Base-by-base conservation (phyloP, 2,797 vertebrate genomes). In the Coregonus sp. region DNA sequence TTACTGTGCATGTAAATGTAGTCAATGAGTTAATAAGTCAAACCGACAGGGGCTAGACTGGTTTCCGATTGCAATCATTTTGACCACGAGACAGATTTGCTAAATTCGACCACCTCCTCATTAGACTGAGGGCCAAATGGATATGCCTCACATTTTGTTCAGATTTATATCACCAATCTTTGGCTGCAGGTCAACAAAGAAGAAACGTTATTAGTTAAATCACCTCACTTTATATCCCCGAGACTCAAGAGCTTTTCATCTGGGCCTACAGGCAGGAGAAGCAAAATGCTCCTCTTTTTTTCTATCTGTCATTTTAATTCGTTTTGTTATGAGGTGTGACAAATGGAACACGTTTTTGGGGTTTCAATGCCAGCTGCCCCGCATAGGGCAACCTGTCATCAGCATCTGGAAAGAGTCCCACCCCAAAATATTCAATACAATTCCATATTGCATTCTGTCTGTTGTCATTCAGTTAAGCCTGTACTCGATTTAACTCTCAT, bases 251-350 rank as follows among this genome's bases (percentile, higher is more conserved):
- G 12, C 63, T 61, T 61, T 61, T 61, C 29, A 67, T 65, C 56
- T 3, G 25, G 29, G 25, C 20, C 61, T 2, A 29, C 2, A 5
- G 61, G 14, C 31, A 33, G 66, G 14, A 35, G 31, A 15, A 68
- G 31, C 40, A 2, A 37, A 40, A 70, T 11, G 7, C 9, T 16
- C 5, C 31, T 35, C 65, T 70, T n/a, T 3, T 40, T n/a, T 20
- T 4, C 35, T 2, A 47, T 47, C 33, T 47, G 2, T 40, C 47
- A 12, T 47, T 67, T 67, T 56, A 67, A 75, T 33, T 66, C n/a
- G 3, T 52, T 79, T 56, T 71, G 73, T 33, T 72, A 15, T 37
- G 25, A 52, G 47, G 54, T 74, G 9, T 72, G 70, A 66, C 37
- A 51, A 54, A 54, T 2, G 35, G 78, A 70, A 56, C 4, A 59